Base-by-base conservation (phyloP, 2,113 vertebrate species). In the Merops nubicus region DNA sequence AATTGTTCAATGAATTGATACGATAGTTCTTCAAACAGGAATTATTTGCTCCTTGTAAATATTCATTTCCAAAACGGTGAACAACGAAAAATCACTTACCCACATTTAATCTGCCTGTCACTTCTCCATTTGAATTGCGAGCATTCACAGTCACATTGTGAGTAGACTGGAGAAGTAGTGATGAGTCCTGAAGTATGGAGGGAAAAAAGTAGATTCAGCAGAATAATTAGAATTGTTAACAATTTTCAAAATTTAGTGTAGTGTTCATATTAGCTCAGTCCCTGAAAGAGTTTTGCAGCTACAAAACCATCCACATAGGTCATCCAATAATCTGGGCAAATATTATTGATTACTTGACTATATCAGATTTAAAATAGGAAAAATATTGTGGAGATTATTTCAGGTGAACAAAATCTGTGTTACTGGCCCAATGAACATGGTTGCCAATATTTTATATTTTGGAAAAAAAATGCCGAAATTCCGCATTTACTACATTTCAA, bases 101-200 rank as follows among this genome's bases (percentile, higher is more conserved):
- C 95, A 99, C 98, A 95, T 97, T 99, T 80, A 99, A 95, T 95
- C 99, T 98, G 89, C 99, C 99, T 8, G 98, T 99, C 93, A 99
- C 98, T n/a, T 99, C 97, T 9, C 99, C 99, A 6, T 99, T 98
- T 13, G 97, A 97, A 94, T 99, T 98, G 16, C 98, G 99, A 69
- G 99, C 99, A 48, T 98, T 99, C 38, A 99, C 97, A 16, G 98
- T 99, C 88, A 99, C 98, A 19, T 99, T 99, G 91, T 99, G 98
- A 42, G 98, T 97, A 28, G 99, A 99, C 73, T 99, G 98, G 13
- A 99, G 97, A 43, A 99, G 98, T 59, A 99, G 98, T 12, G 98
- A 96, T 47, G 99, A 98, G 85, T 99, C 99, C 99, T 99, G 95
- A 40, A 70, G 33, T 7, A 84, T 3, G 40, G 8, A 69, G 33